Base-by-base conservation (phyloP, 2,113 vertebrate genomes). In the Callionymus lyra region DNA sequence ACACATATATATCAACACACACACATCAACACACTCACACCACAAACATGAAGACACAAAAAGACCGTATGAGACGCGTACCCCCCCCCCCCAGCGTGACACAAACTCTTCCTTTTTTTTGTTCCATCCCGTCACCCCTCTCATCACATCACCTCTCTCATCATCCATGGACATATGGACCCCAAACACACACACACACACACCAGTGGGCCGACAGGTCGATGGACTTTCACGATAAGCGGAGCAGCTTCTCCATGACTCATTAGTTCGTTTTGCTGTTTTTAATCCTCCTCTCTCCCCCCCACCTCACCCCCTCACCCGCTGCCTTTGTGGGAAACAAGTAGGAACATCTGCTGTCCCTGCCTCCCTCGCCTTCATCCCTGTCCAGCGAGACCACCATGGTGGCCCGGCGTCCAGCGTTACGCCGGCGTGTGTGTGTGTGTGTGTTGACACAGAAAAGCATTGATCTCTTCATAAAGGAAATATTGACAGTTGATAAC, bases 301-400 rank as follows among this genome's bases (percentile, higher is more conserved):
- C 81, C 52, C 68, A 56, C 68, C 62, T 50, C 59, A 72, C 65
- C 68, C 21, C 67, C 43, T 72, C 17, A n/a, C 52, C 66, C 50
- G 58, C 38, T 45, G 4, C 63, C 59, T 78, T 81, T 77, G 68
- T 73, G 62, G 75, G 58, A 74, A 79, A 68, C 42, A 56, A 65
- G 76, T 77, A 74, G 51, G 66, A 79, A 86, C 84, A 86, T 86
- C 84, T 86, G 84, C 76, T 53, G 47, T 83, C 71, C 79, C 50
- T 68, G 73, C 63, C 59, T 80, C 71, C 51, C 56, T 73, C 71
- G 75, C 67, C 72, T 59, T 81, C 80, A 78, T 79, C 76, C 63
- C 56, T 58, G 62, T 78, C 74, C 72, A 78, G 70, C 66, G 64
- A 63, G 78, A 82, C 78, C 80, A 78, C 80, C 72, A 48, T 69